Percentiles rank a stretch among this genome's conserved stretches.
phyloP scores from a whole-genome alignment of 2,797 vertebrate species.

The Rhynchotus rufescens region DNA sequence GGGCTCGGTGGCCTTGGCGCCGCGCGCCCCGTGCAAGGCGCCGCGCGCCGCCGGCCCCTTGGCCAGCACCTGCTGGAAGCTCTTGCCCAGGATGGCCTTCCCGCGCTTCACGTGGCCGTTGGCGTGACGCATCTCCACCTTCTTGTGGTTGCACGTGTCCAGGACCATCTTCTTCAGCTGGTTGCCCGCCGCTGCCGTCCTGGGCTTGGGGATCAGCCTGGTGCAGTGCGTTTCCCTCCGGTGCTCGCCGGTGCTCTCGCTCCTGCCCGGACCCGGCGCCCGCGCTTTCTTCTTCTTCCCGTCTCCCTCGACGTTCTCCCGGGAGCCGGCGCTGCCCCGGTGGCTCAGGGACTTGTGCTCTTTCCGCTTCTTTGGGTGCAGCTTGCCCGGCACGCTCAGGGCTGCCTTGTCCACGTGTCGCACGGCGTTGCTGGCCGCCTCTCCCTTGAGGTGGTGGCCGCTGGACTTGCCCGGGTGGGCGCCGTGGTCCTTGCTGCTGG shows the following conservation, averaged over 20 bases:
- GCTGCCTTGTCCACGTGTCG: slow-evolving; percentile 81
- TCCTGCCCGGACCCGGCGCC: slow-evolving; percentile 65
- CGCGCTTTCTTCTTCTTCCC: slow-evolving; percentile 87
- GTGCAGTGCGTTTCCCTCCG: slow-evolving; percentile 87
- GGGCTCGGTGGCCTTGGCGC: slow-evolving; percentile 81
- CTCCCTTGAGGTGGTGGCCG: slow-evolving; percentile 65
- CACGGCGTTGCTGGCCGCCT: slow-evolving; percentile 55
- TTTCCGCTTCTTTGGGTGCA: slow-evolving; percentile 86
- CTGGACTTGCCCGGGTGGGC: slow-evolving; percentile 67
- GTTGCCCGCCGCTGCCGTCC: slow-evolving; percentile 72
- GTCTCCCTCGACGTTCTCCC: slow-evolving; percentile 87
- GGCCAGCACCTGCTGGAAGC: slow-evolving; percentile 83
- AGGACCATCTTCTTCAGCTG: slow-evolving; percentile 82
- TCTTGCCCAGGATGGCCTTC: slow-evolving; percentile 84
- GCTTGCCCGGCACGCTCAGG: slow-evolving; percentile 53
- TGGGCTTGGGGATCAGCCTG: slow-evolving; percentile 84
- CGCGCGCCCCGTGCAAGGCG: slow-evolving; percentile 83
- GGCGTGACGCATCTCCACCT: slow-evolving; percentile 79
- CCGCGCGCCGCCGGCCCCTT: slow-evolving; percentile 86
- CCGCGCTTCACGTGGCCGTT: slow-evolving; percentile 86
- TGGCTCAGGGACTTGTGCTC: slow-evolving; percentile 82
- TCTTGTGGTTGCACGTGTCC: slow-evolving; percentile 85
- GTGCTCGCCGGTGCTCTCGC: slow-evolving; percentile 72
- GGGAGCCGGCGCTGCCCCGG: slow-evolving; percentile 81
- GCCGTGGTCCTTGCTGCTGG: slow-evolving; percentile 21